phyloP scores from a whole-genome alignment of 2,888 invertebrate species.

The Hypercompe scribonia region DNA sequence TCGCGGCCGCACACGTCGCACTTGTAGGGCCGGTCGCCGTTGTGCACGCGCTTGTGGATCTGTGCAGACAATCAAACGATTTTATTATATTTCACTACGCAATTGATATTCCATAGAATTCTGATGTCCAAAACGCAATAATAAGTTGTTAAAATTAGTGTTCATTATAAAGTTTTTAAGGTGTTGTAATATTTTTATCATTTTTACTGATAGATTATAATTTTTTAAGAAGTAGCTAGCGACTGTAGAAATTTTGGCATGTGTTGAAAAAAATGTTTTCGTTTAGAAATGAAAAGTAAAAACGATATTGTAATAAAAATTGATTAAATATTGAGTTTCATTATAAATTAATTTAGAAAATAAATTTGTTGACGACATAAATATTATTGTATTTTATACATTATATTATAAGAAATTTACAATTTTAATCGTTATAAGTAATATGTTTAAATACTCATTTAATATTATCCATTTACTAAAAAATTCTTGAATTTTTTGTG shows the following conservation, averaged over 20 bases:
- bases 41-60: conserved; percentile 93
- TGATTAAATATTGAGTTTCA: not conserved
- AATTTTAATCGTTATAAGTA: too few species aligned
- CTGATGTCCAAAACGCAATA: not conserved
- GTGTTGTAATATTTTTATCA: not conserved
- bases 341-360: too few species aligned
- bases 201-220: not conserved
- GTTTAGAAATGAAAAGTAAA: not conserved
- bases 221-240: not conserved
- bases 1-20: conserved; percentile 92
- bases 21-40: conserved; percentile 94
- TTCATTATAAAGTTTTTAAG: not conserved
- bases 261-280: not conserved
- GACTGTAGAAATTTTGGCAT: not conserved
- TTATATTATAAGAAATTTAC: too few species aligned
- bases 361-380: too few species aligned
- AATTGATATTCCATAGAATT: not conserved
- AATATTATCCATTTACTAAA: too few species aligned
- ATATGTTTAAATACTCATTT: too few species aligned
- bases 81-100: not conserved
- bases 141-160: too few species aligned
- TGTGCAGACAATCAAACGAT: conserved; percentile 50
- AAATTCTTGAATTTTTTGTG: too few species aligned
- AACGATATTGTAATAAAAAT: not conserved
- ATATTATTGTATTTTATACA: too few species aligned